Percentiles rank a stretch among this genome's conserved stretches.
Conservation (phyloP, 2,113 vertebrate genomes). For the Xenotilapia caudafasciata region DNA sequence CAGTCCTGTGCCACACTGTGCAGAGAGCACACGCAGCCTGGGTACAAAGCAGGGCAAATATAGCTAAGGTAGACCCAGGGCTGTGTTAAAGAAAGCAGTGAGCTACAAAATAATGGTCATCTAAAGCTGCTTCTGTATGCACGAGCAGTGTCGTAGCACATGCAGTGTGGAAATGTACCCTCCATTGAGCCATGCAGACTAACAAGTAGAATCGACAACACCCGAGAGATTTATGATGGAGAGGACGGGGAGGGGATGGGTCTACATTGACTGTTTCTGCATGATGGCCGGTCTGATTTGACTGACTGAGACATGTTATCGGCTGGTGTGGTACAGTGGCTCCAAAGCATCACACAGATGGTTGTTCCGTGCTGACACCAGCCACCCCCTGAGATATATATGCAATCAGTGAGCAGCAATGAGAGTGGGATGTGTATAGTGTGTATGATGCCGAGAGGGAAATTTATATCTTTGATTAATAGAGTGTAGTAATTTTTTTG, state of each 20-base stretch:
- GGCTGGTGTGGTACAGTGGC: background rate
- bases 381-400: conserved; percentile 11
- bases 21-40: background rate
- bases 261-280: background rate
- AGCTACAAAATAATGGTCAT: conserved; percentile 9
- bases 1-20: background rate
- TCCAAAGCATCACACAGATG: conserved; percentile 25
- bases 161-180: background rate
- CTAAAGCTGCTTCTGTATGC: background rate
- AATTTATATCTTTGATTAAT: background rate
- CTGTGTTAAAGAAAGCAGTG: background rate
- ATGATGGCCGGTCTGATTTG: background rate
- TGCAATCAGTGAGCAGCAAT: background rate
- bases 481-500: background rate
- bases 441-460: background rate
- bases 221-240: background rate
- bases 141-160: background rate
- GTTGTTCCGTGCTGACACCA: conserved; percentile 23
- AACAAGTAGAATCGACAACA: background rate
- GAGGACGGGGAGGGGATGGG: background rate
- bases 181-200: background rate
- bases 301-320: conserved; percentile 4
- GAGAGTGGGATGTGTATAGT: background rate
- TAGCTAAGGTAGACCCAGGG: background rate
- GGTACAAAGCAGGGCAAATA: background rate